Evolutionary conservation across 2,888 invertebrate species (phyloP), one percentile per base, ranked within the genome.

Genomic region (Agonopterix subpropinquella): DNA sequence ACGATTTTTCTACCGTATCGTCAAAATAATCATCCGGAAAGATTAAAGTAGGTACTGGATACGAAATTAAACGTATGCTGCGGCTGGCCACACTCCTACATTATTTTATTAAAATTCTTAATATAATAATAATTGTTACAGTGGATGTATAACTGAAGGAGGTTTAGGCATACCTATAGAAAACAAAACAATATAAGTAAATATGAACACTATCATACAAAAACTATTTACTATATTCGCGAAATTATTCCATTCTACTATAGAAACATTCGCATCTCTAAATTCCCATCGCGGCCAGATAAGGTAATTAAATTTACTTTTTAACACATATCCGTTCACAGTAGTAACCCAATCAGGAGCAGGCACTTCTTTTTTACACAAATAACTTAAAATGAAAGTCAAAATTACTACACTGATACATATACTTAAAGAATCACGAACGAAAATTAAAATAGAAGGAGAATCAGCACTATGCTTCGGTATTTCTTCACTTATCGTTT

Each of bases 401-500:
- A 68, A 28, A 8, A 67, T 10, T 2, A 72, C 15, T 1, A 59
- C 48, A 9, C 64, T n/a, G 0, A 55, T n/a, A 0, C 67, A 70
- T 11, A 73, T 47, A 39, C 71, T 11, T 8, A 70, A 18, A 1
- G 78, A 80, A 0, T 58, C 58, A 2, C 67, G 58, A 8, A 69
- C 64, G 44, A 70, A 80, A 1, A 65, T 46, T 3, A 80, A 11
- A 18, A 82, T 54, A 0, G 48, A 55, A 0, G 81, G 83, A 0
- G 62, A 47, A 3, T 67, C 58, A 0, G 47, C 10, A 8, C 58
- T 60, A 5, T 66, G 49, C 28, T 53, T 62, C 0, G 80, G 77
- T 9, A 79, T 55, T 10, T 54, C 45, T 2, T 41, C 43, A 4
- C 52, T 56, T 8, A 77, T 51, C 1, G 60, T 55, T 2, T 52